A percentile compares a stretch with the other conserved stretches of the same genome.
Evolutionary conservation across 2,888 invertebrate species (phyloP).

Genomic region (Chloroclystis v-ata): DNA sequence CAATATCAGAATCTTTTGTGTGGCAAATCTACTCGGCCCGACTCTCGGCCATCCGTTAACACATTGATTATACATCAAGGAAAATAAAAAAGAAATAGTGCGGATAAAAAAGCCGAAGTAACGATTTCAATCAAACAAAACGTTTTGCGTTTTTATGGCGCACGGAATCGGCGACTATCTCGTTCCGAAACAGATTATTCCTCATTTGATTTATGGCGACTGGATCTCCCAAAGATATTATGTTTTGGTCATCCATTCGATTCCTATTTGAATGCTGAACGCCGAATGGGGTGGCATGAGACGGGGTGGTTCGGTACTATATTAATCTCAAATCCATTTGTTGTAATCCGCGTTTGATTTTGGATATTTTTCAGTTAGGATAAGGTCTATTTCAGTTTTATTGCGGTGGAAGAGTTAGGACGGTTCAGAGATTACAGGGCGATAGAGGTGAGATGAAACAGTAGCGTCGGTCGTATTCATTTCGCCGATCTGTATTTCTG

Average conservation of each 20-base stretch:
- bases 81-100: slow-evolving; percentile 73
- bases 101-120: slow-evolving; percentile 61
- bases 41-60: slow-evolving; percentile 74
- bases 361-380: slow-evolving; percentile 44
- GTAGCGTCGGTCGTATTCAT: slow-evolving; percentile 75
- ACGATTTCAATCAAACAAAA: slow-evolving; percentile 78
- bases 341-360: slow-evolving; percentile 69
- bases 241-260: slow-evolving; percentile 79
- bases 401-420: slow-evolving; percentile 63
- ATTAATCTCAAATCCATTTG: slow-evolving; percentile 79
- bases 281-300: slow-evolving; percentile 74
- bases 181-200: slow-evolving; percentile 79
- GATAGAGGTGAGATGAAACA: slow-evolving; percentile 79
- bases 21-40: slow-evolving; percentile 70
- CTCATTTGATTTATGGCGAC: slow-evolving; percentile 79
- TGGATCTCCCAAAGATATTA: slow-evolving; percentile 78
- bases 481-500: slow-evolving; percentile 65
- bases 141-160: slow-evolving; percentile 77
- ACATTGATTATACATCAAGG: slow-evolving; percentile 78
- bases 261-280: slow-evolving; percentile 78
- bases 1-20: slow-evolving; percentile 76
- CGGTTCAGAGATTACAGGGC: slow-evolving; percentile 70
- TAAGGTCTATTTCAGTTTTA: slow-evolving; percentile 64
- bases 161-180: slow-evolving; percentile 73
- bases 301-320: slow-evolving; percentile 75